Percentiles rank a stretch among this genome's conserved stretches.
Conservation (phyloP, 2,888 invertebrate genomes). For the Andrena praecox region DNA sequence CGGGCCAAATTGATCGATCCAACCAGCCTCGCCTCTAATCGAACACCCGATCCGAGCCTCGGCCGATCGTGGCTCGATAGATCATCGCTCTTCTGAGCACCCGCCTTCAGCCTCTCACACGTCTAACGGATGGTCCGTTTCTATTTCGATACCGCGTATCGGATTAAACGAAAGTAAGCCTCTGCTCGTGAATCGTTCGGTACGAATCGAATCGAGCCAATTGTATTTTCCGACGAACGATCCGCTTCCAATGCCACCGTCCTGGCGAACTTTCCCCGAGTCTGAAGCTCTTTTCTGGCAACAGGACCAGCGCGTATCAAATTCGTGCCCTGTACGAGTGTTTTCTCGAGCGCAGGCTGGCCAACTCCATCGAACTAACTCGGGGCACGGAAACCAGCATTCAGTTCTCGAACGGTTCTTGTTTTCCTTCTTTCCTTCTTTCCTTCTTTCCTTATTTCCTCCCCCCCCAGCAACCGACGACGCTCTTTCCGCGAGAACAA, state of each 20-base stretch:
- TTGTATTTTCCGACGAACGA: neutral
- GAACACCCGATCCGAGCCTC: neutral
- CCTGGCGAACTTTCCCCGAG: neutral
- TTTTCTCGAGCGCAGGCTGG: slow-evolving; percentile 36
- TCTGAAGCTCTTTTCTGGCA: neutral
- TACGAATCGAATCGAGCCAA: slow-evolving; percentile 10
- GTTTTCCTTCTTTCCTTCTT: neutral
- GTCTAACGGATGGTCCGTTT: neutral
- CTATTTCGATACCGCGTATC: slow-evolving; percentile 6
- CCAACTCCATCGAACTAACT: slow-evolving; percentile 45
- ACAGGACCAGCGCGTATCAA: slow-evolving; percentile 1
- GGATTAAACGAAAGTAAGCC: neutral
- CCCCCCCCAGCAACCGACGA: too few species aligned
- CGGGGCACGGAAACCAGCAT: neutral
- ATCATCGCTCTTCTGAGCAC: neutral
- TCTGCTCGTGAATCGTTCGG: slow-evolving; percentile 3
- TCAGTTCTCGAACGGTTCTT: neutral
- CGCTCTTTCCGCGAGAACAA: neutral
- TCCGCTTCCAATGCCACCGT: neutral
- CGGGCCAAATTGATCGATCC: neutral
- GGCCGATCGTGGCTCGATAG: neutral
- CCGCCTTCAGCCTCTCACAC: neutral
- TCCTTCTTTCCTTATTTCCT: too few species aligned
- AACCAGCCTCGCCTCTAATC: neutral
- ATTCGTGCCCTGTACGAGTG: slow-evolving; percentile 31